A percentile compares a stretch with the other conserved stretches of the same genome.
Conservation (phyloP, 1,140 invertebrate species). For the Drosophila murphyi region DNA sequence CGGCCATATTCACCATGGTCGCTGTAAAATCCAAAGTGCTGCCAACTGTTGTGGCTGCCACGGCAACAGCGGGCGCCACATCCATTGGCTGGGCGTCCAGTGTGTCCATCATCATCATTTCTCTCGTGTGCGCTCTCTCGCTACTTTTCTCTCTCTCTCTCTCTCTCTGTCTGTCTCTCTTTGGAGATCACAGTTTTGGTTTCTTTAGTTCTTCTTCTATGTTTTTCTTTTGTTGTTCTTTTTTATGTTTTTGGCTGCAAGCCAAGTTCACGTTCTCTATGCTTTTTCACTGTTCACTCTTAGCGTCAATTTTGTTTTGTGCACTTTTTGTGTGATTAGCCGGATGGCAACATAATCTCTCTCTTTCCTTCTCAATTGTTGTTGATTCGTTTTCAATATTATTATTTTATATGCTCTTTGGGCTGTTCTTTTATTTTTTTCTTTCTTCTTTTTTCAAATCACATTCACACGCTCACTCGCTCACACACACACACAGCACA, state of each 20-base stretch:
- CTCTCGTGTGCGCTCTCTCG: background rate
- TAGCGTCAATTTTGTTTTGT: conserved; percentile 72
- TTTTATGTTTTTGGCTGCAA: conserved; percentile 38
- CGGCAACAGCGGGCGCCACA: conserved; percentile 69
- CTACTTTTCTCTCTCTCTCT: too few species aligned
- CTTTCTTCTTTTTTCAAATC: conserved; percentile 61
- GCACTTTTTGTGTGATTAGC: conserved; percentile 67
- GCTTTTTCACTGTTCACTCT: conserved; percentile 50
- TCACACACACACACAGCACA: conserved; percentile 20
- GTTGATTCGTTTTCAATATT: conserved; percentile 78
- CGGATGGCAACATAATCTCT: conserved; percentile 55
- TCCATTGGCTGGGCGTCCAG: conserved; percentile 75
- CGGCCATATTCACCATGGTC: conserved; percentile 73
- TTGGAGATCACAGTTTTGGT: conserved; percentile 45
- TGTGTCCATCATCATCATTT: conserved; percentile 84
- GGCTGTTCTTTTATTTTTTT: conserved; percentile 42
- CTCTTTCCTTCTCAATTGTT: conserved; percentile 55
- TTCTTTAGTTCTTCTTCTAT: conserved; percentile 21
- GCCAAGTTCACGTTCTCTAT: conserved; percentile 55
- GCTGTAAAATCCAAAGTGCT: conserved; percentile 64
- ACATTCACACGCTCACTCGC: conserved; percentile 40
- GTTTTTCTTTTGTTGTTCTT: conserved; percentile 4
- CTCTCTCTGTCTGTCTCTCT: conserved; percentile 27
- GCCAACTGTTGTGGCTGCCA: conserved; percentile 64
- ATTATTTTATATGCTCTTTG: conserved; percentile 72